Conservation (phyloP, 2,888 invertebrate species). For the Morpho achilles region DNA sequence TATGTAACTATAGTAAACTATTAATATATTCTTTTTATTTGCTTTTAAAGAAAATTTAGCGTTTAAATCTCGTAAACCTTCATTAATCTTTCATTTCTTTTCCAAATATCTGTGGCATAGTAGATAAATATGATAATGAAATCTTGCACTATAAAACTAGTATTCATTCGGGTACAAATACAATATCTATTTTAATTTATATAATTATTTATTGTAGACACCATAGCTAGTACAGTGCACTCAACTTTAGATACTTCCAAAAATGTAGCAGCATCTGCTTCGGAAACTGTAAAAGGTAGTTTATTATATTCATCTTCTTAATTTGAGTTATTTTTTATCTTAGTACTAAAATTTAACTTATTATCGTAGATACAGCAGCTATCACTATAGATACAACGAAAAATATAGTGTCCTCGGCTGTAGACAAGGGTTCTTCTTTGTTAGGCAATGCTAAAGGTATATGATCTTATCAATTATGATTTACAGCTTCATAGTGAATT, state of each 20-base stretch:
- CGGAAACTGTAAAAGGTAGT: constrained; percentile 50
- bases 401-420: constrained; percentile 61
- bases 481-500: not conserved
- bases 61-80: no score
- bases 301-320: not conserved
- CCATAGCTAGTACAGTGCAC: constrained; percentile 42
- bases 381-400: constrained; percentile 61
- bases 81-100: no score
- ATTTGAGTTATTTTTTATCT: not conserved
- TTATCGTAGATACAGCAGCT: constrained; percentile 30
- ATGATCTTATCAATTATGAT: constrained; percentile 1
- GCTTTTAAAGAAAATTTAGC: no score
- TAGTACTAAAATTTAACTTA: constrained; percentile 4
- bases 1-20: no score
- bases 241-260: constrained; percentile 54
- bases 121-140: no score
- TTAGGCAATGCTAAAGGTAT: constrained; percentile 47
- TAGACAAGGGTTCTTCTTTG: constrained; percentile 51
- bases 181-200: no score
- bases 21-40: no score
- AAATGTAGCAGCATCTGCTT: constrained; percentile 44
- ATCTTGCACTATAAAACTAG: no score
- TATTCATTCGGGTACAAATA: not conserved
- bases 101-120: no score
- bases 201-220: constrained; percentile 37